Conservation (phyloP, 2,888 invertebrate genomes). For the Ophion slaviceki region DNA sequence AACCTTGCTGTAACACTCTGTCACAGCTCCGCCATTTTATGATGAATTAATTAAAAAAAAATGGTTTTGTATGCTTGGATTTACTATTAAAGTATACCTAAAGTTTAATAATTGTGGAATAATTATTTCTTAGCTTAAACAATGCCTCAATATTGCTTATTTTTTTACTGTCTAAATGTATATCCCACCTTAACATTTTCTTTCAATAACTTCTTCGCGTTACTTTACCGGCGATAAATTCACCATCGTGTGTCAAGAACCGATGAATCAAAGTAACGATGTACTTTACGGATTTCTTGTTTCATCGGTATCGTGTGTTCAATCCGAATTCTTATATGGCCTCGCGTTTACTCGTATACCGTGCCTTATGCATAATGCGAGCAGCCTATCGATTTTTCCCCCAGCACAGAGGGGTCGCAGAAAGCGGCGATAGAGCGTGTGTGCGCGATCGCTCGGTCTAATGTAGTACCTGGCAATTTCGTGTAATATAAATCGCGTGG, state of each 20-base stretch:
- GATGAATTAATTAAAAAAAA: too few species aligned
- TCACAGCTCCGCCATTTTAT: too few species aligned
- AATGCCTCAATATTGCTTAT: too few species aligned
- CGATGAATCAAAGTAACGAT: not conserved
- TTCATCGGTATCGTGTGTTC: not conserved
- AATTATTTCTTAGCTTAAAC: too few species aligned
- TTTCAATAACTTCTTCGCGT: not conserved
- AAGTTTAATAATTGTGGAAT: too few species aligned
- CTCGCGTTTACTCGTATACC: conserved; percentile 23
- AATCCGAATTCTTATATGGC: not conserved
- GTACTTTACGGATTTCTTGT: not conserved
- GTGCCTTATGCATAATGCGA: conserved; percentile 43
- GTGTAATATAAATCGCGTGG: conserved; percentile 63
- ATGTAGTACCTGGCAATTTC: conserved; percentile 64
- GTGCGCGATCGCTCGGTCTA: conserved; percentile 42
- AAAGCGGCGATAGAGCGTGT: conserved; percentile 40
- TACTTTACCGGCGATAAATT: not conserved
- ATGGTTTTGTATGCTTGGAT: too few species aligned
- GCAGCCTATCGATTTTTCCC: conserved; percentile 59
- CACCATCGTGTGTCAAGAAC: not conserved
- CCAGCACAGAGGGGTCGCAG: conserved; percentile 33
- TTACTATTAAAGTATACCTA: too few species aligned
- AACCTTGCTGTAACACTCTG: too few species aligned
- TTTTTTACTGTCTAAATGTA: too few species aligned
- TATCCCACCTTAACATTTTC: not conserved